Percentiles rank a stretch among this genome's conserved stretches.
phyloP scores from a whole-genome alignment of 2,797 vertebrate genomes.

The Sebastes matsubarae region DNA sequence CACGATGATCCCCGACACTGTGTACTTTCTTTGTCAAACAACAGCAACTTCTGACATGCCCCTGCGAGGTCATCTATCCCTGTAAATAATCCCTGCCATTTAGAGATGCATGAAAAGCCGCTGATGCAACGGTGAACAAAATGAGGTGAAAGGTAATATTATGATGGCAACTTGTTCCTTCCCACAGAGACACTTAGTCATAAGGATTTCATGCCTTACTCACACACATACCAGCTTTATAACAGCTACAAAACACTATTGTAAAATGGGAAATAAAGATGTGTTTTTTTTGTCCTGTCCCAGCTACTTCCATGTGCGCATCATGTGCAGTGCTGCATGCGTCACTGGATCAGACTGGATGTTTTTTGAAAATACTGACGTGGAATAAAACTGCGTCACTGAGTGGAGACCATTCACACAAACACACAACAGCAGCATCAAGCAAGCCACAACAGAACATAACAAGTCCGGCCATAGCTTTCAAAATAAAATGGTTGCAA shows the following conservation, averaged over 20 bases:
- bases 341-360: constrained; percentile 51
- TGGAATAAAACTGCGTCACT: constrained; percentile 66
- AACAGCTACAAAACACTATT: neutral
- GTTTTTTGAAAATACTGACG: constrained; percentile 53
- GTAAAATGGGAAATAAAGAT: neutral
- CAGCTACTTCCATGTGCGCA: neutral
- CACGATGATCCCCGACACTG: constrained; percentile 31
- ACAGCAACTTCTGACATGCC: constrained; percentile 69
- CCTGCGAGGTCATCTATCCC: constrained; percentile 43
- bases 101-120: constrained; percentile 39
- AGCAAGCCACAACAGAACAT: neutral
- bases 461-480: neutral
- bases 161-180: constrained; percentile 14
- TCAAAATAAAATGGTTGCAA: constrained; percentile 29
- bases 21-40: constrained; percentile 55
- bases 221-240: neutral
- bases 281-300: neutral
- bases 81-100: constrained; percentile 59
- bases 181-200: neutral
- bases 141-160: constrained; percentile 67
- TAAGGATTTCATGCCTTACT: constrained; percentile 3
- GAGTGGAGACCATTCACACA: constrained; percentile 53
- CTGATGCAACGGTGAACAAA: constrained; percentile 33
- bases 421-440: constrained; percentile 20
- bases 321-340: constrained; percentile 26